Evolutionary conservation across 2,888 invertebrate species (phyloP), one percentile per base, ranked within the genome.

Genomic region (Synanthedon myopaeformis): DNA sequence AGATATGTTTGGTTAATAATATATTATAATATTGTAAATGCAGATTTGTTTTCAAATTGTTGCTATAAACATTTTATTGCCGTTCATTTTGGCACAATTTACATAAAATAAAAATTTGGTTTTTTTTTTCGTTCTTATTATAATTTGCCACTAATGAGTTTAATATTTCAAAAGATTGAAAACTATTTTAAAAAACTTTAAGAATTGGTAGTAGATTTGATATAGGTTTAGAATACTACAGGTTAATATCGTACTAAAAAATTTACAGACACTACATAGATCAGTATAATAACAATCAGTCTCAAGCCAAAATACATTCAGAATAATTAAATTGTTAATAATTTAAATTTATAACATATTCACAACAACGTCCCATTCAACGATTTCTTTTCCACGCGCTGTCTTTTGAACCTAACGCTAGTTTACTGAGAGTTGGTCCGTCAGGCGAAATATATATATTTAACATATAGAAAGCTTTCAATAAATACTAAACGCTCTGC

Each of bases 361-460:
- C n/a, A 45, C 13, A 45, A 45, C 45, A 13, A n/a, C 45, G 14
- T 45, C 45, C 13, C 14, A n/a, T 45, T 45, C 13, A 45, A 13
- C 13, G 35, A 35, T 35, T 8, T 6, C 8, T 10, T 35, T 35
- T 35, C 35, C 8, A 10, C 35, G 35, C 35, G 35, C 35, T 35
- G 3, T 35, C 2, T 35, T 35, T 10, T 61, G 64, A 67, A 72
- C 76, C 79, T 79, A 83, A 72, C 68, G 66, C 78, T 83, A 81
- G 64, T 70, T 78, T 82, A 83, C 72, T 68, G 71, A 79, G 76
- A 77, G 69, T 82, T 83, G 83, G 83, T 83, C 83, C 83, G 63
- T 78, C 74, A 70, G 77, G 72, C 76, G 74, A 76, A 77, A 70
- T 73, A 76, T 23, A 23, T 23, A 23, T 23, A 35, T 35, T 0